Evolutionary conservation across 1,140 invertebrate genomes (phyloP).

Genomic region (Portunus trituberculatus): DNA sequence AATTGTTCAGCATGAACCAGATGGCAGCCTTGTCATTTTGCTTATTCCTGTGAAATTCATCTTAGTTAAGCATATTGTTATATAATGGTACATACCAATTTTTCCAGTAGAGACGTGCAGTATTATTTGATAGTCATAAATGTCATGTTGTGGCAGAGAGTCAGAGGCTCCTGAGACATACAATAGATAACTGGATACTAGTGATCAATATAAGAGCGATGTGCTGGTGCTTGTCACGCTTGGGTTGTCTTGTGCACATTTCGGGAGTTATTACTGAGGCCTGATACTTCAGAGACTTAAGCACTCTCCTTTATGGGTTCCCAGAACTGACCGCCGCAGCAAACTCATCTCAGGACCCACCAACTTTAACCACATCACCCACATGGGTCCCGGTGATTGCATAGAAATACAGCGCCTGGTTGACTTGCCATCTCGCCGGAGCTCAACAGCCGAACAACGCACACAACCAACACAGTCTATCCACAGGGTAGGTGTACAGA

Average conservation of each 20-base stretch:
- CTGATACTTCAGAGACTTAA: background rate
- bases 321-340: slow-evolving; percentile 89
- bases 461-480: slow-evolving; percentile 78
- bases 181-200: background rate
- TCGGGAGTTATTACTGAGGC: background rate
- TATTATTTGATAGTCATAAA: background rate
- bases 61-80: background rate
- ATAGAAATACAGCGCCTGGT: slow-evolving; percentile 96
- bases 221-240: slow-evolving; percentile 61
- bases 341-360: slow-evolving; percentile 98
- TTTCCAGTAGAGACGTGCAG: background rate
- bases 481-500: slow-evolving; percentile 70
- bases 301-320: background rate
- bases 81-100: background rate
- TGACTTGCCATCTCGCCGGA: slow-evolving; percentile 92
- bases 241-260: slow-evolving; percentile 1
- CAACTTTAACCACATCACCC: slow-evolving; percentile 99
- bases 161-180: background rate
- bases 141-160: background rate
- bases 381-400: slow-evolving; percentile 98
- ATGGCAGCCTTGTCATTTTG: background rate
- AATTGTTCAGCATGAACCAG: slow-evolving; percentile 37
- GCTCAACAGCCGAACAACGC: slow-evolving; percentile 86
- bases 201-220: background rate
- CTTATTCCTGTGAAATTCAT: background rate